Conservation (phyloP, 1,140 invertebrate species). For the Hylyphantes graminicola region DNA sequence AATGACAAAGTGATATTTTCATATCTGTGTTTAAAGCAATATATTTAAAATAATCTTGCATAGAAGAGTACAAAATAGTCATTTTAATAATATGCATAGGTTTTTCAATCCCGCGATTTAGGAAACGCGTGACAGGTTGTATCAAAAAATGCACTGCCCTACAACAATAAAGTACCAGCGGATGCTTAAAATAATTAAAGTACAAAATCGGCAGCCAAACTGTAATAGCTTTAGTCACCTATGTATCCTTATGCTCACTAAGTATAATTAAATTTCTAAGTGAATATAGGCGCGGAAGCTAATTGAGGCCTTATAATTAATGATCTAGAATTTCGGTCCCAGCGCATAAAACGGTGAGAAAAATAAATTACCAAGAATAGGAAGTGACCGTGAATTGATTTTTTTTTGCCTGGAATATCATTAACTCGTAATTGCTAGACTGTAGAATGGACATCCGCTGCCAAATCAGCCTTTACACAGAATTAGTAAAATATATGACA, state of each 20-base stretch:
- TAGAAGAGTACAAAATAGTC: too few species aligned
- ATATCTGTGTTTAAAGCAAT: too few species aligned
- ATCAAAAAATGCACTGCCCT: too few species aligned
- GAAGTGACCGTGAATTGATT: conserved; percentile 52
- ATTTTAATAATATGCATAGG: too few species aligned
- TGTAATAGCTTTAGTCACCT: not conserved
- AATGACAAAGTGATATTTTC: too few species aligned
- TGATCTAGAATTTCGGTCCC: conserved; percentile 33
- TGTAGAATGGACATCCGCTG: conserved; percentile 20
- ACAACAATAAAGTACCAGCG: too few species aligned
- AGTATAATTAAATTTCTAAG: conserved; percentile 46
- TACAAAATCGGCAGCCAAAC: too few species aligned
- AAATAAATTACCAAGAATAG: conserved; percentile 41
- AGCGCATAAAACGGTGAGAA: conserved; percentile 23
- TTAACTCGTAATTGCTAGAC: conserved; percentile 40
- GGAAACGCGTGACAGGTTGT: too few species aligned
- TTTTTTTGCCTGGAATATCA: conserved; percentile 44
- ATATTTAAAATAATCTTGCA: too few species aligned
- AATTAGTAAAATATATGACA: conserved; percentile 53
- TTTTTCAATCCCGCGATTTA: too few species aligned
- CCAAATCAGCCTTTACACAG: conserved; percentile 33
- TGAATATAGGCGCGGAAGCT: conserved; percentile 38
- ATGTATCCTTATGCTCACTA: conserved; percentile 32
- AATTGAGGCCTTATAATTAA: conserved; percentile 51
- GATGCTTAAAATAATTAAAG: too few species aligned